phyloP scores from a whole-genome alignment of 2,113 vertebrate species.

The Colossoma macropomum region DNA sequence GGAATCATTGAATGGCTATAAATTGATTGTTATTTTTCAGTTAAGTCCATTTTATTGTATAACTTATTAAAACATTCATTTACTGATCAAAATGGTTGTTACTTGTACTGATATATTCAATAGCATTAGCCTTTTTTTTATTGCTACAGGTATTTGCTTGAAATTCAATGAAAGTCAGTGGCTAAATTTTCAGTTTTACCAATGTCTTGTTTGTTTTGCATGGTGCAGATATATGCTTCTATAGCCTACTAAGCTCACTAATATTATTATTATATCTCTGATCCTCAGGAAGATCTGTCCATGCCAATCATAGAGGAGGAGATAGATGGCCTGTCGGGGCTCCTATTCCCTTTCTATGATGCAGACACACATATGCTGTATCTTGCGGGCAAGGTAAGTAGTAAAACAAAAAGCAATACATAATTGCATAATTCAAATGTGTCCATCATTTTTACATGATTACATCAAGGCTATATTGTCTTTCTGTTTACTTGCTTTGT shows the following conservation, averaged over 20 bases:
- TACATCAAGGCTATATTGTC: too few species aligned
- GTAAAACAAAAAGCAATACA: background rate
- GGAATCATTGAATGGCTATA: too few species aligned
- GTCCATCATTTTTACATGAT: too few species aligned
- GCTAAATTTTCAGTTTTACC: background rate
- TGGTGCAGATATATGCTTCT: background rate
- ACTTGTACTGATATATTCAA: too few species aligned
- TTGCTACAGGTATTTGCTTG: too few species aligned
- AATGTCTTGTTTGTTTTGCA: background rate
- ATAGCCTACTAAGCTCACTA: background rate
- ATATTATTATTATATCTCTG: conserved; percentile 29
- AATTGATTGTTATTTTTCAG: too few species aligned
- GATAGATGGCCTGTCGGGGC: conserved; percentile 92
- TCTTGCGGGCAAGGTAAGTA: conserved; percentile 93
- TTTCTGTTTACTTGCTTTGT: too few species aligned
- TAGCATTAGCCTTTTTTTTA: background rate
- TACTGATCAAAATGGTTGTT: too few species aligned
- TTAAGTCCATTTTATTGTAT: too few species aligned
- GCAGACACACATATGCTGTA: conserved; percentile 97
- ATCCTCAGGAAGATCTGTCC: conserved; percentile 84
- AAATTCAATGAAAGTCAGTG: background rate
- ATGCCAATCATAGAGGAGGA: conserved; percentile 94
- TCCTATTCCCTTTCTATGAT: conserved; percentile 95
- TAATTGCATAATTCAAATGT: background rate
- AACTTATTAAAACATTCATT: too few species aligned